These are phyloP conservation scores for Exephanes ischioxanthus DNA, from an alignment of 2,888 invertebrate genomes.

Conservation along the genomic window DNA sequence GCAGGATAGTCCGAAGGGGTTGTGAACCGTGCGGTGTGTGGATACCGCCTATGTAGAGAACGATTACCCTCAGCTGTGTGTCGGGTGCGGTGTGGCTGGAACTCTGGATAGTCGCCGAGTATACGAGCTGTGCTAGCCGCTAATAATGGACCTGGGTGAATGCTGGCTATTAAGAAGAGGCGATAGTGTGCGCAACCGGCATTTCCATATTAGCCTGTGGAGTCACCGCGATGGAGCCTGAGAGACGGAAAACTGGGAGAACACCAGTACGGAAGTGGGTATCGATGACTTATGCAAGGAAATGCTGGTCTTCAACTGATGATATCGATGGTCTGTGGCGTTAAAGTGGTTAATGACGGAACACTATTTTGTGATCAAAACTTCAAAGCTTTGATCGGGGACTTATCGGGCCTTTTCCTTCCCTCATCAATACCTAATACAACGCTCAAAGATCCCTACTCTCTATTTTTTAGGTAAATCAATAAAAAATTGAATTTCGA, in stretches of 20 bases:
- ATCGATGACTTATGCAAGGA: background rate
- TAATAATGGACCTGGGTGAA: constrained; percentile 60
- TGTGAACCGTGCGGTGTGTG: constrained; percentile 13
- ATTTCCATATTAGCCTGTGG: constrained; percentile 5
- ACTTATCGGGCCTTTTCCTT: too few species aligned
- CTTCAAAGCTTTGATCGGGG: too few species aligned
- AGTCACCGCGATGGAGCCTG: background rate
- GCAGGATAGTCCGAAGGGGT: constrained; percentile 37
- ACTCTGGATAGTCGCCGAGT: constrained; percentile 23
- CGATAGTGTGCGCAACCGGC: constrained; percentile 43
- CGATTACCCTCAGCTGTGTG: constrained; percentile 44
- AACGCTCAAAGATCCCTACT: too few species aligned
- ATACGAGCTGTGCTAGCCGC: constrained; percentile 37
- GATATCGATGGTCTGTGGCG: background rate
- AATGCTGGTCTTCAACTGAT: background rate
- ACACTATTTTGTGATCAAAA: background rate
- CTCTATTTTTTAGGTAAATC: too few species aligned
- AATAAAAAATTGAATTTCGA: too few species aligned
- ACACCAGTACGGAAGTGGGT: background rate
- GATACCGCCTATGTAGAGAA: constrained; percentile 9
- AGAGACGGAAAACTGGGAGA: background rate
- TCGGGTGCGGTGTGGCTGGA: constrained; percentile 23
- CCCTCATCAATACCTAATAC: too few species aligned
- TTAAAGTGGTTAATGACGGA: background rate
- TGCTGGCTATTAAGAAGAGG: constrained; percentile 62